phyloP scores from a whole-genome alignment of 2,113 vertebrate genomes.

The Gymnarchus niloticus region DNA sequence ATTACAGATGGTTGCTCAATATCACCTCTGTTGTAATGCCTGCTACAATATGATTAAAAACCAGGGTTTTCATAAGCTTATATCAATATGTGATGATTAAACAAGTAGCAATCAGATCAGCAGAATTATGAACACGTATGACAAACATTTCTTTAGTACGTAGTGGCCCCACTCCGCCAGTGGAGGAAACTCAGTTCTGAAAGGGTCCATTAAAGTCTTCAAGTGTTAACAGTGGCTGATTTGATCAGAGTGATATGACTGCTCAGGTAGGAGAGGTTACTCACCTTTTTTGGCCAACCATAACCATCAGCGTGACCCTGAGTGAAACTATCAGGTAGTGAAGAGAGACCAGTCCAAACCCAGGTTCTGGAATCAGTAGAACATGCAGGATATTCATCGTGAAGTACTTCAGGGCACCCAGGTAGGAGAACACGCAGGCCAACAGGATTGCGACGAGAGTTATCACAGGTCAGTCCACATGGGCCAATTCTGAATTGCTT shows the following conservation, averaged over 20 bases:
- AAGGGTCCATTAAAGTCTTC: background rate
- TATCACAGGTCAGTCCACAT: no score
- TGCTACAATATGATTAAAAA: no score
- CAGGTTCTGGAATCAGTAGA: background rate
- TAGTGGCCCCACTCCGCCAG: background rate
- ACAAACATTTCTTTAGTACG: background rate
- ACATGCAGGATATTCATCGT: background rate
- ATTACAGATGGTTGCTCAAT: no score
- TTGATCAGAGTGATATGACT: background rate
- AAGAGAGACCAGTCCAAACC: background rate
- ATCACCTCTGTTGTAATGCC: no score
- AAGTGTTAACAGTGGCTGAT: background rate
- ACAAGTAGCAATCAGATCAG: no score
- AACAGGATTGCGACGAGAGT: no score
- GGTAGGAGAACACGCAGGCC: background rate
- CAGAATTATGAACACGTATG: no score
- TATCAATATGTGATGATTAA: no score
- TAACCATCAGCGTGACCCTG: background rate
- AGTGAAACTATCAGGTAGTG: background rate
- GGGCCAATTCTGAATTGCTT: no score
- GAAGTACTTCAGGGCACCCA: background rate
- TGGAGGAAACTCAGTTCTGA: background rate
- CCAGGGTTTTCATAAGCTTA: no score
- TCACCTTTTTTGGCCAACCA: background rate
- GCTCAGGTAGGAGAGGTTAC: background rate